Base-by-base conservation (phyloP, 2,888 invertebrate species). In the Hofmannophila pseudospretella region DNA sequence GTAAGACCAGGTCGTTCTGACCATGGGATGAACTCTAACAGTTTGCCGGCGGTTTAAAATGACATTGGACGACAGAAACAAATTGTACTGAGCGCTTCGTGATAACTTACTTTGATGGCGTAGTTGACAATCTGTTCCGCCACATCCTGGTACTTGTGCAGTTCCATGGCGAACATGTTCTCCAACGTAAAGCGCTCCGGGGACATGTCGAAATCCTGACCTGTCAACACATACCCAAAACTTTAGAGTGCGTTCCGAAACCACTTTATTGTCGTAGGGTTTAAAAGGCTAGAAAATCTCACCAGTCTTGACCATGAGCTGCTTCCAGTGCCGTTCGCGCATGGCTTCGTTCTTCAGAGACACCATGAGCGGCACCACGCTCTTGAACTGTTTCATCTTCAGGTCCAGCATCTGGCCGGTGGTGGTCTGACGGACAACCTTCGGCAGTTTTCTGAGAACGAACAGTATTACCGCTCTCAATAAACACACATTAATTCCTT, bases 101-200 rank as follows among this genome's bases (percentile, higher is more conserved):
- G n/a, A 12, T 27, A 14, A 11, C 51, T 54, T 44, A 85, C 88
- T 57, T 96, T 96, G 45, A 95, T 92, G 19, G 97, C 97, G 66
- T 93, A 93, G 47, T 92, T 95, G 14, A 97, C 93, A 37, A 97
- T 96, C 63, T 92, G 91, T 54, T 93, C 93, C 23, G 96, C 96
- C 3, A 94, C 93, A 0, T 96, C 95, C 73, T 93, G 93, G 62
- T 94, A 95, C 47, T 92, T 90, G 56, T 96, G 94, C 41, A 97
- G 77, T 58, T 97, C 94, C 97, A 97, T 97, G 1, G 93, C 90
- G 66, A 97, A 97, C 92, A 97, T 94, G 64, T 96, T 96, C 41
- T 95, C 95, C 42, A 97, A 79, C 0, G 96, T 97, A 55, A 97
- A 97, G n/a, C 93, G 90, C 11, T 95, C 93, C 2, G 95, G 92